A percentile compares a stretch with the other conserved stretches of the same genome.
Evolutionary conservation across 2,113 vertebrate species (phyloP).

Genomic region (Mus spicilegus): DNA sequence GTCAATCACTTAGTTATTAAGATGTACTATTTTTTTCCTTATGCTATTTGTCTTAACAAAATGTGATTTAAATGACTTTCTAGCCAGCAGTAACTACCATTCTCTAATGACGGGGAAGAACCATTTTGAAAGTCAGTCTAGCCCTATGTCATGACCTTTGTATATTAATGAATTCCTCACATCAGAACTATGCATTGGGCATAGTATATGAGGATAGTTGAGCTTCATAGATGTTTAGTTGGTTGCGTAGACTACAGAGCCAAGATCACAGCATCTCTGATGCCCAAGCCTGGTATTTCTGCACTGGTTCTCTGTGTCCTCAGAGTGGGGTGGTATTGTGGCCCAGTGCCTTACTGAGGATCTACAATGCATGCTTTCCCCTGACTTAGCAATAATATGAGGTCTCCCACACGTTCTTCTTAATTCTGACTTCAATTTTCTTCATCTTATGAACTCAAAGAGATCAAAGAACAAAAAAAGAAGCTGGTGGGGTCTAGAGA

Average conservation of each 20-base stretch:
- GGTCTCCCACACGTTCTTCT: background rate
- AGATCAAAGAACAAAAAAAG: background rate
- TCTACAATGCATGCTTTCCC: background rate
- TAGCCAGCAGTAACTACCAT: background rate
- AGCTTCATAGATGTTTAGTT: background rate
- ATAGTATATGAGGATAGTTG: background rate
- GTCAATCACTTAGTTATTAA: background rate
- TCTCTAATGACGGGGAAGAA: background rate
- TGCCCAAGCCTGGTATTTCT: background rate
- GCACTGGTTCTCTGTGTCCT: background rate
- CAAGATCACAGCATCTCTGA: background rate
- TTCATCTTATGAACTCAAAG: background rate
- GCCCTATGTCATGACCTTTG: background rate
- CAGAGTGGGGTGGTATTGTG: background rate
- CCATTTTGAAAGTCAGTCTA: background rate
- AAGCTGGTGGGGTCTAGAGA: background rate
- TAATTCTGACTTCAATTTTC: background rate
- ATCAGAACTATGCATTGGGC: background rate
- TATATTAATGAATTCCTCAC: background rate
- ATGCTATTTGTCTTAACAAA: constrained; percentile 16
- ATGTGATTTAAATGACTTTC: constrained; percentile 15
- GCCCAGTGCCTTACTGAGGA: background rate
- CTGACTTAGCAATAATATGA: background rate
- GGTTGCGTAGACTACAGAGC: background rate
- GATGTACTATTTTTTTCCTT: background rate